These are phyloP conservation scores for Ormyrus thymus DNA, from an alignment of 2,888 invertebrate genomes.

Conservation along the genomic window DNA sequence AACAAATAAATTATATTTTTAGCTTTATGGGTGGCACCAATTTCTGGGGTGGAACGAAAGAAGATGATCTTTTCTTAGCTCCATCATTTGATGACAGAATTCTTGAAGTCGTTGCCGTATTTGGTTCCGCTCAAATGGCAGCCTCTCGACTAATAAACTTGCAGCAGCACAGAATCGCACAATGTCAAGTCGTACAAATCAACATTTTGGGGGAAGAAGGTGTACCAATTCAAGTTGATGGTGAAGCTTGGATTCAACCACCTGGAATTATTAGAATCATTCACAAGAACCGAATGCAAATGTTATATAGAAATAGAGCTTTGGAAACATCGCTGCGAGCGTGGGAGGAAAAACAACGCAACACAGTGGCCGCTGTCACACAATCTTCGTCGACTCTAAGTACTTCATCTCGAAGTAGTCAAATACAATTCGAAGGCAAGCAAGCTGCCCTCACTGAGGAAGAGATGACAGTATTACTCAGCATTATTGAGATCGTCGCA, in stretches of 20 bases:
- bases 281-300: conserved; percentile 97
- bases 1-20: conserved; percentile 60
- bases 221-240: conserved; percentile 97
- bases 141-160: conserved; percentile 95
- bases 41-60: conserved; percentile 97
- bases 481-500: conserved; percentile 89
- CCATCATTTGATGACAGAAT: conserved; percentile 97
- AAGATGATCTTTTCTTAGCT: conserved; percentile 92
- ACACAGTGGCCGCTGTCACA: conserved; percentile 72
- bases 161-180: conserved; percentile 97
- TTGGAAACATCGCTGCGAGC: conserved; percentile 92
- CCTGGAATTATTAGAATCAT: conserved; percentile 97
- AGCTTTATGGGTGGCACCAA: conserved; percentile 99
- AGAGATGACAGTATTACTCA: conserved; percentile 83
- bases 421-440: conserved; percentile 75
- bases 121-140: conserved; percentile 98
- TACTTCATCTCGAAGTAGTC: conserved; percentile 60
- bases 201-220: conserved; percentile 95
- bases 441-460: conserved; percentile 78
- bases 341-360: conserved; percentile 90
- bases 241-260: conserved; percentile 98
- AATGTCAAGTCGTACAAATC: conserved; percentile 96
- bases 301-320: conserved; percentile 93
- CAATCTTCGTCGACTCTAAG: conserved; percentile 67
- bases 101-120: conserved; percentile 97